Percentiles rank a stretch among this genome's conserved stretches.
These are phyloP conservation scores for Alloscopus bannaensis DNA, from an alignment of 2,888 invertebrate genomes.

Conservation along the genomic window DNA sequence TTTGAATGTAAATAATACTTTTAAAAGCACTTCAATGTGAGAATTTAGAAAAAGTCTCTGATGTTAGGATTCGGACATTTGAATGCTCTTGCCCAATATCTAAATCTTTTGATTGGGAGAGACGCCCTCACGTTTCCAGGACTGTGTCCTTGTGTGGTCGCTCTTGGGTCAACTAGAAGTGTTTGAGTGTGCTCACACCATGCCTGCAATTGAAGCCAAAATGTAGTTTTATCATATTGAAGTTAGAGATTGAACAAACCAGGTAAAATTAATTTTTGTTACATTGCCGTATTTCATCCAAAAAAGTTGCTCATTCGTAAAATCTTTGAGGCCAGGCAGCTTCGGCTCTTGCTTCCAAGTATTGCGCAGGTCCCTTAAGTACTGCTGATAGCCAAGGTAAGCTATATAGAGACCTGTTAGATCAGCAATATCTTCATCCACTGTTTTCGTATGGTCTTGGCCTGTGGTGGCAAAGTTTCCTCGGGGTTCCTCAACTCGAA, in stretches of 20 bases:
- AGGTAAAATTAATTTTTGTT: not conserved
- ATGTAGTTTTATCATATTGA: conserved; percentile 3
- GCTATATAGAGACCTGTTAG: conserved; percentile 44
- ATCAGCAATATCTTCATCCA: conserved; percentile 60
- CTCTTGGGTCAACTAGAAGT: conserved; percentile 45
- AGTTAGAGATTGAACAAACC: not conserved
- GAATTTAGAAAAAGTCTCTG: conserved; percentile 47
- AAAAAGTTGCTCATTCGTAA: conserved; percentile 47
- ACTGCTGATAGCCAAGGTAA: conserved; percentile 48
- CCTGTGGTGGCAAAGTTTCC: conserved; percentile 56
- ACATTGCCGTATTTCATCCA: conserved; percentile 64
- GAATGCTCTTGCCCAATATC: conserved; percentile 52
- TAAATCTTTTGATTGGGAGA: conserved; percentile 51
- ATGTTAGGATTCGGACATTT: conserved; percentile 58
- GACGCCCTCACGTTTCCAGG: conserved; percentile 48
- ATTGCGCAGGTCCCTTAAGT: conserved; percentile 45
- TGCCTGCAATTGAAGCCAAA: not conserved
- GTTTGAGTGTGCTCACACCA: conserved; percentile 59
- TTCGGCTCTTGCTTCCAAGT: conserved; percentile 49
- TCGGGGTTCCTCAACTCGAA: conserved; percentile 51
- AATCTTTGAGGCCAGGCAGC: conserved; percentile 50
- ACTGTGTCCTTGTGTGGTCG: conserved; percentile 27
- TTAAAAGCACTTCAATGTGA: too few species aligned
- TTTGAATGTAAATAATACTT: conserved; percentile 10
- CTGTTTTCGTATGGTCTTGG: conserved; percentile 47